Evolutionary conservation across 2,888 invertebrate genomes (phyloP).

Genomic region (Erebia aethiops): DNA sequence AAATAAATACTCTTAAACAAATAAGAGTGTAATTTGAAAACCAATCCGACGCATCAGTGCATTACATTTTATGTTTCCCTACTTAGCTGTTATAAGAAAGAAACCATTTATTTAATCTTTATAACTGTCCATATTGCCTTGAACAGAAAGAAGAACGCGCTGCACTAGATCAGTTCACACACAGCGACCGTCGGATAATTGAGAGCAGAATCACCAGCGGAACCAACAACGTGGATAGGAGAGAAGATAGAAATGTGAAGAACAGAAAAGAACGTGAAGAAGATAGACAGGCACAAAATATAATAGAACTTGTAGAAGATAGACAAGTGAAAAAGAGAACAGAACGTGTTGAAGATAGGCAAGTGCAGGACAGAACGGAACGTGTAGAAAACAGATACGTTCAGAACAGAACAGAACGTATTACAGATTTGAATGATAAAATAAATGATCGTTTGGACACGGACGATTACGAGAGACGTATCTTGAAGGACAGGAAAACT

Average conservation of each 20-base stretch:
- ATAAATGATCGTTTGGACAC: slow-evolving; percentile 27
- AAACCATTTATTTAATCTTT: not conserved
- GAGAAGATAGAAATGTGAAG: slow-evolving; percentile 12
- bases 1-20: not conserved
- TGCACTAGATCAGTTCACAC: slow-evolving; percentile 71
- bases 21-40: not conserved
- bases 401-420: slow-evolving; percentile 33
- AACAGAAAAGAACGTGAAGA: not conserved
- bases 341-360: not conserved
- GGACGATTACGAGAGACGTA: slow-evolving; percentile 17
- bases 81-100: too few species aligned
- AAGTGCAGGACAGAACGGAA: not conserved
- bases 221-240: slow-evolving; percentile 43
- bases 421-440: not conserved
- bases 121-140: not conserved
- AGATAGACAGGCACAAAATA: not conserved
- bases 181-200: slow-evolving; percentile 61
- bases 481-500: slow-evolving; percentile 20
- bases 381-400: not conserved
- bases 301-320: not conserved
- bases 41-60: not conserved
- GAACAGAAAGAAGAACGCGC: slow-evolving; percentile 70
- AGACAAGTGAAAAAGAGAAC: not conserved
- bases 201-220: slow-evolving; percentile 49
- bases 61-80: too few species aligned